phyloP scores from a whole-genome alignment of 2,888 invertebrate species.

The Tetranychus piercei region DNA sequence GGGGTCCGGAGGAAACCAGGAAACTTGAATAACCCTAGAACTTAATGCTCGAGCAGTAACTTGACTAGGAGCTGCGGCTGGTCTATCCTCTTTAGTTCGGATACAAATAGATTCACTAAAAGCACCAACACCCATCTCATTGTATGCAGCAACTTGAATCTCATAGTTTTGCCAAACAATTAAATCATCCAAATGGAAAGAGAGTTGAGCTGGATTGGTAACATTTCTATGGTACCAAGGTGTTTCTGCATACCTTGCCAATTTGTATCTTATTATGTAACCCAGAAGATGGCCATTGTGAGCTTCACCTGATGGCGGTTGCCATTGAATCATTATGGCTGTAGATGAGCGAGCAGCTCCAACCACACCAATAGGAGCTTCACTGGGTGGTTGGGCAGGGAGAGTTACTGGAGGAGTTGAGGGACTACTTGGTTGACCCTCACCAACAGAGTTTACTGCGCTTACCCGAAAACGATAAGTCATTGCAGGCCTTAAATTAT shows the following conservation, averaged over 20 bases:
- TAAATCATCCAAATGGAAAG: conserved; percentile 70
- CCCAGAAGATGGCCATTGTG: conserved; percentile 86
- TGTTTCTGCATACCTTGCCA: conserved; percentile 67
- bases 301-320: conserved; percentile 78
- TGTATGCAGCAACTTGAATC: conserved; percentile 87
- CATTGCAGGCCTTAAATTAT: conserved; percentile 53
- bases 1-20: conserved; percentile 92
- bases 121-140: conserved; percentile 83
- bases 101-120: conserved; percentile 77
- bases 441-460: conserved; percentile 85
- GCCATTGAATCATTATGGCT: conserved; percentile 69
- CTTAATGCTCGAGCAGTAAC: conserved; percentile 57
- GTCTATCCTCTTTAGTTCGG: conserved; percentile 76
- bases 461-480: conserved; percentile 92
- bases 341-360: conserved; percentile 83
- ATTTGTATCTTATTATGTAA: conserved; percentile 71
- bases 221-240: conserved; percentile 82
- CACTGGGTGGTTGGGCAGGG: conserved; percentile 94
- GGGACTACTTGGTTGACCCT: conserved; percentile 73
- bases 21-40: conserved; percentile 54
- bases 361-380: conserved; percentile 80
- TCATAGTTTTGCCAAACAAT: conserved; percentile 96
- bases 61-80: conserved; percentile 48
- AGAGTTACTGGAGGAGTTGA: conserved; percentile 70
- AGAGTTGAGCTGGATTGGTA: conserved; percentile 75